Conservation (phyloP, 1,140 invertebrate species). For the Colletes gigas region DNA sequence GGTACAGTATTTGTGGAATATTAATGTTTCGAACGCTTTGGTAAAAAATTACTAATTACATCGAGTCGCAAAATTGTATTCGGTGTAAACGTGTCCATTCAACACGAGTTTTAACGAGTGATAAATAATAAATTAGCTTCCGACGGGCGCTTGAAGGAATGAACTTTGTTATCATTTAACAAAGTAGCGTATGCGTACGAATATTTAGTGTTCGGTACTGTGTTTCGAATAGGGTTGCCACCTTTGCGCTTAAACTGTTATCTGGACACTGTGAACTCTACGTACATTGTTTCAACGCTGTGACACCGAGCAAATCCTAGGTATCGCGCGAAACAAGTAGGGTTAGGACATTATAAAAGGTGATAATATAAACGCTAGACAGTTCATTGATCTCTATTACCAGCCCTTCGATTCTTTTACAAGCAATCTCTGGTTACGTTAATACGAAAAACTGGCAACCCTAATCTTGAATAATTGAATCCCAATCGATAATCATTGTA, state of each 20-base stretch:
- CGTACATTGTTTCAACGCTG: background rate
- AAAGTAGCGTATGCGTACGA: background rate
- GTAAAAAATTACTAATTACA: background rate
- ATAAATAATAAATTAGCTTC: slow-evolving; percentile 4
- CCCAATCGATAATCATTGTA: background rate
- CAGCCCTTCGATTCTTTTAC: background rate
- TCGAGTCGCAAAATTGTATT: background rate
- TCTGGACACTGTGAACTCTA: background rate
- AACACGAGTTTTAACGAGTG: background rate
- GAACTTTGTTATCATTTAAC: background rate
- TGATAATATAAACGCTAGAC: no score
- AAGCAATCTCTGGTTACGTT: background rate
- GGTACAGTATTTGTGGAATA: background rate
- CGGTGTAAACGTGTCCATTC: background rate
- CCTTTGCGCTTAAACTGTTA: background rate
- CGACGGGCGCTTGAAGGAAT: background rate
- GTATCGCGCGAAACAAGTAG: no score
- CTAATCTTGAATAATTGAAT: background rate
- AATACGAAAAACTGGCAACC: background rate
- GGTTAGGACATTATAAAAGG: no score
- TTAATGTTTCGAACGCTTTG: background rate
- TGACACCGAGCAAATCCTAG: no score
- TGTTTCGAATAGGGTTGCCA: background rate
- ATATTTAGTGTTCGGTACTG: slow-evolving; percentile 8
- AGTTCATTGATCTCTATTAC: background rate